Conservation (phyloP, 1,140 invertebrate genomes). For the Ganaspis sp. region DNA sequence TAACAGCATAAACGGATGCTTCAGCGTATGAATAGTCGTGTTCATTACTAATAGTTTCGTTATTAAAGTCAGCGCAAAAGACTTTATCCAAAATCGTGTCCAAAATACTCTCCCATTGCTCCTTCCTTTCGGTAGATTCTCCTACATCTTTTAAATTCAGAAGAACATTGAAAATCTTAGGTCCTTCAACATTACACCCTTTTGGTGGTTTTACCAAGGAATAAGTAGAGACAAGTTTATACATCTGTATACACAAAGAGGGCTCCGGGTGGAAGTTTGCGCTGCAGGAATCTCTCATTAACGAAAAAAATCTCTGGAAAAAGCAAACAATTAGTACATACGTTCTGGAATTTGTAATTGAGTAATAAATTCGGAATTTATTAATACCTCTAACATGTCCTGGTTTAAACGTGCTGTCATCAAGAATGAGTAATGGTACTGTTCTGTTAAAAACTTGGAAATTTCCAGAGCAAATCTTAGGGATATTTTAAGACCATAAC, state of each 20-base stretch:
- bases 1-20: background rate
- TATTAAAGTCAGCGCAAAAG: background rate
- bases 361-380: too few relatives aligned
- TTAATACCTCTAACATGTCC: too few relatives aligned
- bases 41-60: background rate
- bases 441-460: too few relatives aligned
- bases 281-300: background rate
- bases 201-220: too few relatives aligned
- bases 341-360: too few relatives aligned
- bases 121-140: background rate
- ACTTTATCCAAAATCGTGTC: background rate
- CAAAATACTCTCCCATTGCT: background rate
- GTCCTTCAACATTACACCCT: background rate
- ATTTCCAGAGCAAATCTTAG: too few relatives aligned
- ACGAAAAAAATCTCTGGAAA: background rate
- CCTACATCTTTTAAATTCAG: background rate
- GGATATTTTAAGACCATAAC: too few relatives aligned
- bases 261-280: background rate
- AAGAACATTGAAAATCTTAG: background rate
- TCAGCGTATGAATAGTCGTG: background rate
- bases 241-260: too few relatives aligned
- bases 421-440: too few relatives aligned
- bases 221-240: too few relatives aligned
- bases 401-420: too few relatives aligned
- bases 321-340: too few relatives aligned